A percentile compares a stretch with the other conserved stretches of the same genome.
These are phyloP conservation scores for Rhagoletis zephyria DNA, from an alignment of 1,140 invertebrate species.

Conservation along the genomic window DNA sequence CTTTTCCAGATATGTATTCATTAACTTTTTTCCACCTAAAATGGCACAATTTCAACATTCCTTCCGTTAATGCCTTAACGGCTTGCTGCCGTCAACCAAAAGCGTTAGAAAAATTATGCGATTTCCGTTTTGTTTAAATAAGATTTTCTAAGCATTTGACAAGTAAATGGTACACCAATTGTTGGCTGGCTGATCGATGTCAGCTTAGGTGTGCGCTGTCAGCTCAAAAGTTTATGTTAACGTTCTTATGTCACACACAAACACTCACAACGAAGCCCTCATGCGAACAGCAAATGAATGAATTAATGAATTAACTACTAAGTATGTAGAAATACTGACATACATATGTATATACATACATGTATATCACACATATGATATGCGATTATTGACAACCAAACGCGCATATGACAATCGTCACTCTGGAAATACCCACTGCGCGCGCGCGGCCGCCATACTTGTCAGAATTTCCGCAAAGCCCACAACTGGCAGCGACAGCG, in stretches of 20 bases:
- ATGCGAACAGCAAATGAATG: too few relatives aligned
- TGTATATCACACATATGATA: neutral
- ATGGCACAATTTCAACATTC: neutral
- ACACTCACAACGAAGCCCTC: neutral
- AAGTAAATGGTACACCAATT: neutral
- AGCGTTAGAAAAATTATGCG: neutral
- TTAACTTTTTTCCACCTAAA: too few relatives aligned
- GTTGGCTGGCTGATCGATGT: neutral
- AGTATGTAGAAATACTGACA: too few relatives aligned
- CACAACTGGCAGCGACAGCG: neutral
- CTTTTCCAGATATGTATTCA: too few relatives aligned
- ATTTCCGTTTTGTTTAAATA: slow-evolving; percentile 32
- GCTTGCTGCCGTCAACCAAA: neutral
- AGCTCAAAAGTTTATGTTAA: neutral
- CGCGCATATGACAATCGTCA: neutral
- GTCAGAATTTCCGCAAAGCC: slow-evolving; percentile 30
- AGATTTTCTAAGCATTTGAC: neutral
- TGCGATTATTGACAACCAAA: neutral
- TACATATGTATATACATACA: neutral
- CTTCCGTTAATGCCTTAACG: neutral
- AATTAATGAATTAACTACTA: too few relatives aligned
- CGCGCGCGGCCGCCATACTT: neutral
- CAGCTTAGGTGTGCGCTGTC: neutral
- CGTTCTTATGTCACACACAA: slow-evolving; percentile 4
- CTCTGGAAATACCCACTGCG: neutral